Evolutionary conservation across 2,797 vertebrate species (phyloP).

Genomic region (Eulemur coronatus): DNA sequence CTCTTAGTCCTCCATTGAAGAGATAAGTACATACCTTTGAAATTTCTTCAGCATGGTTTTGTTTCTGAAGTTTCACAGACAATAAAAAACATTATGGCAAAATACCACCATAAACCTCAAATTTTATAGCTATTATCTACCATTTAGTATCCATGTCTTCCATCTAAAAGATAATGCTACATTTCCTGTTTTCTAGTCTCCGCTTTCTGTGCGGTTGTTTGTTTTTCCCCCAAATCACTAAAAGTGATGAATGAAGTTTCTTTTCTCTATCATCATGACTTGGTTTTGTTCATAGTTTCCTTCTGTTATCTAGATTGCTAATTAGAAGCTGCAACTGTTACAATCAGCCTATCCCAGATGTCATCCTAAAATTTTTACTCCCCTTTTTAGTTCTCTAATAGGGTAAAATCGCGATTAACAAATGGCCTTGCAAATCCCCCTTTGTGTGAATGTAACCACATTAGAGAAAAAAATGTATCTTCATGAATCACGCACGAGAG

Average conservation of each 20-base stretch:
- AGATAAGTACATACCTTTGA: not conserved
- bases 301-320: not conserved
- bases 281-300: not conserved
- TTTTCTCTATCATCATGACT: not conserved
- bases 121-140: not conserved
- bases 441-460: not conserved
- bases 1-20: not conserved
- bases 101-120: not conserved
- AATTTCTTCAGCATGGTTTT: not conserved
- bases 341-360: not conserved
- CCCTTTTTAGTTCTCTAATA: not conserved
- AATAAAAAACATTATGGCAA: not conserved
- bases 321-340: not conserved
- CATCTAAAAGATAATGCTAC: not conserved
- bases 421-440: not conserved
- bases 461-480: not conserved
- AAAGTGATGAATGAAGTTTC: conserved; percentile 19
- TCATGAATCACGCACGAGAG: not conserved
- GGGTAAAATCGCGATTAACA: not conserved
- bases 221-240: not conserved
- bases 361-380: not conserved
- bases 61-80: not conserved
- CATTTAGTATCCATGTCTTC: not conserved
- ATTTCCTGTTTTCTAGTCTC: conserved; percentile 27
- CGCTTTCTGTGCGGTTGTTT: not conserved